A percentile compares a stretch with the other conserved stretches of the same genome.
These are phyloP conservation scores for Penaeus monodon DNA, from an alignment of 2,888 invertebrate species.

Conservation along the genomic window DNA sequence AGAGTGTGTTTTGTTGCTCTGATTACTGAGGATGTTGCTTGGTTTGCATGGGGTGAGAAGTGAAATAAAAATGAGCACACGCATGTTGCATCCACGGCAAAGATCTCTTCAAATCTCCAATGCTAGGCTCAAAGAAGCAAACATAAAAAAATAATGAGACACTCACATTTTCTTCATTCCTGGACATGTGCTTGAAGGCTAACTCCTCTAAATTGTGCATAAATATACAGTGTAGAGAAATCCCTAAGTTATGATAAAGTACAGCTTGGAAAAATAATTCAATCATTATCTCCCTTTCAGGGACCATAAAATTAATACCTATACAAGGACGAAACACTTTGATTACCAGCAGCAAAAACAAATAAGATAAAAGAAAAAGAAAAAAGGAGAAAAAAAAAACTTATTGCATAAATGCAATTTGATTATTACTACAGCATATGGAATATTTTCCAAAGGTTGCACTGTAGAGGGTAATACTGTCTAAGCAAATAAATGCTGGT, in stretches of 20 bases:
- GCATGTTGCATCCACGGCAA: background rate
- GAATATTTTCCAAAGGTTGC: conserved; percentile 29
- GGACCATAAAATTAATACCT: conserved; percentile 44
- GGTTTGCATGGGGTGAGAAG: no score
- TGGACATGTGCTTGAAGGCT: conserved; percentile 53
- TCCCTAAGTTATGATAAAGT: conserved; percentile 41
- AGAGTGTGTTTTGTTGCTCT: background rate
- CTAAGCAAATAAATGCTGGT: conserved; percentile 24
- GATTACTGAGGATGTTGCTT: background rate
- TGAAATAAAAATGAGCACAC: background rate
- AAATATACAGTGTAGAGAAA: conserved; percentile 53
- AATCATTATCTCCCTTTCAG: conserved; percentile 50
- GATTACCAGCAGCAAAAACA: conserved; percentile 48
- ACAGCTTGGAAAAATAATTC: conserved; percentile 57
- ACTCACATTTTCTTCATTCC: conserved; percentile 50
- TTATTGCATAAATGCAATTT: conserved; percentile 47
- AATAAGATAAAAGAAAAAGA: background rate
- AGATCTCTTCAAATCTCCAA: background rate
- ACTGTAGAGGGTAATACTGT: conserved; percentile 35
- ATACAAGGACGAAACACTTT: conserved; percentile 54
- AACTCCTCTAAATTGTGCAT: conserved; percentile 49
- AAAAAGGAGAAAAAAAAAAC: conserved; percentile 9
- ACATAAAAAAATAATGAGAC: conserved; percentile 24
- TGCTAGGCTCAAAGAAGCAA: background rate
- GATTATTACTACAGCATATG: conserved; percentile 52